A percentile compares a stretch with the other conserved stretches of the same genome.
These are phyloP conservation scores for Hybos culiciformis DNA, from an alignment of 2,888 invertebrate genomes.

Conservation along the genomic window DNA sequence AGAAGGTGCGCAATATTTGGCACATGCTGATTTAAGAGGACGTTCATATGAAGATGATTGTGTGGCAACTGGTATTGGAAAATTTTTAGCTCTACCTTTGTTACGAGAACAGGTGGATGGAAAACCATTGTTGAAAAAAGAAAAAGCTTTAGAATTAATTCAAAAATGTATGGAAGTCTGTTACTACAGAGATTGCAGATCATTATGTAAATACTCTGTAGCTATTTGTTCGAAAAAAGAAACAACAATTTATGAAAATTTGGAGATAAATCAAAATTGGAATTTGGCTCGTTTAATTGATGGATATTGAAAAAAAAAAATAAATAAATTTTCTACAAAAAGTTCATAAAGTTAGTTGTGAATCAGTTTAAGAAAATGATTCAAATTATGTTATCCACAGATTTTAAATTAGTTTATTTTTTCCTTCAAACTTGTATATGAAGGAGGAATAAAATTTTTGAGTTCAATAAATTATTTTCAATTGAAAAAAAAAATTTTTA, in stretches of 20 bases:
- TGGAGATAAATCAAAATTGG: slow-evolving; percentile 68
- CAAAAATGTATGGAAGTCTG: slow-evolving; percentile 76
- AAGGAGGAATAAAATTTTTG: too few species aligned
- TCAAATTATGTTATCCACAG: too few species aligned
- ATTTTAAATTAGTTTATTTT: too few species aligned
- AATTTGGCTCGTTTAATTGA: slow-evolving; percentile 57
- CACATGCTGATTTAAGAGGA: slow-evolving; percentile 86
- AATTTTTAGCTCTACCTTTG: slow-evolving; percentile 78
- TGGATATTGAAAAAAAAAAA: slow-evolving; percentile 29
- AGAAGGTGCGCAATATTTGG: slow-evolving; percentile 64
- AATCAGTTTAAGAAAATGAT: too few species aligned
- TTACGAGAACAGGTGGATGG: slow-evolving; percentile 56
- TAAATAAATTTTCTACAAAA: too few species aligned
- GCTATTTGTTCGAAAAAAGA: slow-evolving; percentile 52
- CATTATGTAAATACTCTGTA: slow-evolving; percentile 59
- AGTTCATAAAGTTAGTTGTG: too few species aligned
- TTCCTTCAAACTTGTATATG: too few species aligned
- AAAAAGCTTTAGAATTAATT: slow-evolving; percentile 47
- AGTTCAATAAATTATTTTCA: too few species aligned
- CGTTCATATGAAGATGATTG: slow-evolving; percentile 76
- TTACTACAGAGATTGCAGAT: slow-evolving; percentile 82
- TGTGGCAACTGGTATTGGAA: slow-evolving; percentile 83
- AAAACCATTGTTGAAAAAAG: slow-evolving; percentile 29
- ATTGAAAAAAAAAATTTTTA: too few species aligned
- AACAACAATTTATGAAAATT: slow-evolving; percentile 53